phyloP scores from a whole-genome alignment of 2,888 invertebrate species.

The Dendrolimus pini region DNA sequence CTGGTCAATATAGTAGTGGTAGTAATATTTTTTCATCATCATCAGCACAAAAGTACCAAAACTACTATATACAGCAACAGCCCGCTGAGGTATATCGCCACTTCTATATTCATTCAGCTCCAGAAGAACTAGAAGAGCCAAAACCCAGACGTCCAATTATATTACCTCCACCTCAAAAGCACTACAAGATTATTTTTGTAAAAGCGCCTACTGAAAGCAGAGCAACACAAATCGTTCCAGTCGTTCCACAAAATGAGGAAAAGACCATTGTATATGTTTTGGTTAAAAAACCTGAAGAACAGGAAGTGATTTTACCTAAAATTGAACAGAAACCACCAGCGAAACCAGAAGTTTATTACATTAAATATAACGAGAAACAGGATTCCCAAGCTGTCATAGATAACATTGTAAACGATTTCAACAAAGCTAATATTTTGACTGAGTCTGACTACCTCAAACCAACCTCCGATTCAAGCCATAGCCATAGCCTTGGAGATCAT shows the following conservation, averaged over 20 bases:
- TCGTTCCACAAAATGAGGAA: constrained; percentile 82
- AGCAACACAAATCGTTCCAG: constrained; percentile 80
- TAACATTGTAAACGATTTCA: constrained; percentile 61
- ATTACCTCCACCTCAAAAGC: constrained; percentile 81
- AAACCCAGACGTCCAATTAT: constrained; percentile 76
- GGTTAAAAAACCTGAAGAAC: constrained; percentile 85
- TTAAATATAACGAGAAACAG: constrained; percentile 83
- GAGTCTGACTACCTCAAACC: constrained; percentile 4
- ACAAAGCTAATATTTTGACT: constrained; percentile 14
- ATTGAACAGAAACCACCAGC: constrained; percentile 82
- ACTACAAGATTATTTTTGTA: constrained; percentile 89
- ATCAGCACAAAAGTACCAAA: constrained; percentile 41
- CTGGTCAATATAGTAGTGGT: background rate
- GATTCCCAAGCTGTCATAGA: constrained; percentile 62
- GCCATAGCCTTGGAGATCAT: background rate
- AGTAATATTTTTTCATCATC: constrained; percentile 1
- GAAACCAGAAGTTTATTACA: constrained; percentile 88
- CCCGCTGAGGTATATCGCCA: constrained; percentile 82
- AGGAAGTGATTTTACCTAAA: constrained; percentile 80
- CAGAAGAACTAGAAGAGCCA: constrained; percentile 67
- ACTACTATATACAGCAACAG: constrained; percentile 83
- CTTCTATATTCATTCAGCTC: constrained; percentile 65
- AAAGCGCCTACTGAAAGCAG: constrained; percentile 82
- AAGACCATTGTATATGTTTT: constrained; percentile 87
- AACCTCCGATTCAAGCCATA: background rate